A percentile compares a stretch with the other conserved stretches of the same genome.
Conservation (phyloP, 2,888 invertebrate species). For the Leptinotarsa juncta region DNA sequence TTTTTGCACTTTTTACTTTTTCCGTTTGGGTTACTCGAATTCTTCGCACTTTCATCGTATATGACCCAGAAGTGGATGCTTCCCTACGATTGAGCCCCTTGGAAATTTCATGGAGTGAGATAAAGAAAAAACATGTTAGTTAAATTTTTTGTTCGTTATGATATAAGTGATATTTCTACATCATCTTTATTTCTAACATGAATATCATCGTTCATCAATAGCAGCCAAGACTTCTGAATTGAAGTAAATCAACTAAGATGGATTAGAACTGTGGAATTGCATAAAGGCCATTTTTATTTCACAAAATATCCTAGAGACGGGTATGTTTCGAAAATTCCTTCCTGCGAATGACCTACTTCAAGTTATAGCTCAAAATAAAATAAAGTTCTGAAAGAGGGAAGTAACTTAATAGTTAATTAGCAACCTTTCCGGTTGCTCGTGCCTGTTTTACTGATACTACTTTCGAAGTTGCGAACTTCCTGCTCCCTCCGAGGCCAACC, state of each 20-base stretch:
- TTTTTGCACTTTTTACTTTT: too few species aligned
- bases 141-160: too few species aligned
- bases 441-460: not conserved
- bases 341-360: slow-evolving; percentile 6
- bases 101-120: too few species aligned
- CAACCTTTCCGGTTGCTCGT: slow-evolving; percentile 6
- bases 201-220: too few species aligned
- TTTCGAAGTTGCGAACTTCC: slow-evolving; percentile 19
- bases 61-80: too few species aligned
- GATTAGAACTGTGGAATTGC: not conserved
- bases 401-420: slow-evolving; percentile 20
- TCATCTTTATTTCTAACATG: too few species aligned
- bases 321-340: not conserved
- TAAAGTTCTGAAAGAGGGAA: not conserved
- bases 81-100: too few species aligned
- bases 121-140: too few species aligned
- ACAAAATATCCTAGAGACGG: not conserved
- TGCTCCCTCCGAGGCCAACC: slow-evolving; percentile 8
- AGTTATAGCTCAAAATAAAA: not conserved
- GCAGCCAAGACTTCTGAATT: not conserved
- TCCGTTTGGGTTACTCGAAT: too few species aligned
- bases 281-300: not conserved
- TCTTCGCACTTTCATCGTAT: too few species aligned
- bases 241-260: not conserved
- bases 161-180: too few species aligned